Base-by-base conservation (phyloP, 37 sponge, comb jelly and placozoan species). In the Aplysina aerophoba region DNA sequence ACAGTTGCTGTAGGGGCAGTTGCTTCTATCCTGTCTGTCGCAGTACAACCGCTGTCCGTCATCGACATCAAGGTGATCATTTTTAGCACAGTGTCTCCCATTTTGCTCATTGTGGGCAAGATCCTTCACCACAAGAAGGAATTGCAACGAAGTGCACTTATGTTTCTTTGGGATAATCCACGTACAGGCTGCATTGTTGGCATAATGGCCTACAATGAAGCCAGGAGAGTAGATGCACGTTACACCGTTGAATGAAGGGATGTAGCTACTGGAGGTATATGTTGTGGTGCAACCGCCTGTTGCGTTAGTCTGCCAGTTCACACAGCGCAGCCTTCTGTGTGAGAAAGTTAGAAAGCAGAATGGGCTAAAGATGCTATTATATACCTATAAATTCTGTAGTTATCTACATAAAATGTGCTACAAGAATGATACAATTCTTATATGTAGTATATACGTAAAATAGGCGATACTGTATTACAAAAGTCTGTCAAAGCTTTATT, bases 51-150 rank as follows among this genome's bases (percentile, higher is more conserved):
- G 54, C 25, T 16, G 22, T 19, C 54, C 44, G 1, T 36, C 24
- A 4, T 75, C 78, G 6, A 75, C 53, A 1, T 40, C 78, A 40
- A 75, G 54, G 2, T 75, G 44, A 41, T 75, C 78, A 75, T 44
- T 40, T 8, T 31, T 75, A 15, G 38, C 53, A 41, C 78, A 75
- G 25, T 75, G 8, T 19, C 24, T 1, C 1, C 78, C 78, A 44
- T 44, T 44, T 12, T 75, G 41, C 15, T 75, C 78, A 40, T 40
- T 24, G 2, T 40, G n/a, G 1, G 37, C 50, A 44, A 75, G 40
- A 44, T 75, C 53, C 78, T 40, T 75, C 1, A 41, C 50, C 13
- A 75, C 24, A 40, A 50, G 0, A 0, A 40, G 1, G 25, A 75
- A 75, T 20, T 53, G n/a, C 54, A 75, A 24, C 22, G 44, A 50